These are phyloP conservation scores for Heliconius ethilla DNA, from an alignment of 2,888 invertebrate genomes.

Conservation along the genomic window DNA sequence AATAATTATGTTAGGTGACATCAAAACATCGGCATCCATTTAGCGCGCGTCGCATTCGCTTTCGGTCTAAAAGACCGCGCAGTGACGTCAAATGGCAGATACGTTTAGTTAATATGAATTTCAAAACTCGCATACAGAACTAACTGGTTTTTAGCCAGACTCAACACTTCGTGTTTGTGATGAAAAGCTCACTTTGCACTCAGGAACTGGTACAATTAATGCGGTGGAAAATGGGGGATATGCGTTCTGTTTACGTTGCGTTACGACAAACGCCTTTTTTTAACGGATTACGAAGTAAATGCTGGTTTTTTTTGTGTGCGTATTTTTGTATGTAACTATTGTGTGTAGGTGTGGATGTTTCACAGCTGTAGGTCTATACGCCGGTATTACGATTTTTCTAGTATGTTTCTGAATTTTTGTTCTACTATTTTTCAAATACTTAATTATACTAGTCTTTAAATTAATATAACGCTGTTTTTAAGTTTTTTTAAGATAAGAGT, in stretches of 20 bases:
- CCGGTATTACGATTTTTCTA: neutral
- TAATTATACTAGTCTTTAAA: neutral
- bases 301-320: neutral
- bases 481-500: no score
- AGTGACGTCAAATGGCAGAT: conserved; percentile 16
- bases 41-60: conserved; percentile 13
- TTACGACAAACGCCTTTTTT: neutral
- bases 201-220: conserved; percentile 27
- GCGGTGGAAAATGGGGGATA: conserved; percentile 22
- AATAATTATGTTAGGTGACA: neutral
- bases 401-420: neutral
- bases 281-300: conserved; percentile 8
- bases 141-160: conserved; percentile 29
- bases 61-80: conserved; percentile 13
- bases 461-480: neutral
- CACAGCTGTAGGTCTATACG: neutral
- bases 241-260: neutral
- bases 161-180: conserved; percentile 32
- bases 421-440: neutral
- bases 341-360: neutral
- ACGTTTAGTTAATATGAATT: conserved; percentile 14
- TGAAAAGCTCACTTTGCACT: conserved; percentile 34
- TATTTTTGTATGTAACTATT: neutral
- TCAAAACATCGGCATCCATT: conserved; percentile 5
- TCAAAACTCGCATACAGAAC: conserved; percentile 15